A percentile compares a stretch with the other conserved stretches of the same genome.
Conservation (phyloP, 2,113 vertebrate genomes). For the Anolis sagrei region DNA sequence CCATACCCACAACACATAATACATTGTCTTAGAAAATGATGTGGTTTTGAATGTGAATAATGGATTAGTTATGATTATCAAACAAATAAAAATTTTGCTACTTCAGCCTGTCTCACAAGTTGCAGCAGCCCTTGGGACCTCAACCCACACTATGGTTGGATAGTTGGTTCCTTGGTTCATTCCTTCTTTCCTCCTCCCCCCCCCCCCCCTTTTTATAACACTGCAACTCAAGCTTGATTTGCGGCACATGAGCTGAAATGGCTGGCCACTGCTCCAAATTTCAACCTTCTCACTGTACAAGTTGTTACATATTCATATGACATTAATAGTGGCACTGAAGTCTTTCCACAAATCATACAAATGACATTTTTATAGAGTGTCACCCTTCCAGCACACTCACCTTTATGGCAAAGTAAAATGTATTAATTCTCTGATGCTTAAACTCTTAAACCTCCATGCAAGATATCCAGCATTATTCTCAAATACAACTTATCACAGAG, state of each 20-base stretch:
- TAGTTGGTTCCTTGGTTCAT: not conserved
- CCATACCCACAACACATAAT: not conserved
- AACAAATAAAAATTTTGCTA: not conserved
- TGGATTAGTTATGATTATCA: not conserved
- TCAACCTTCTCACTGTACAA: not conserved
- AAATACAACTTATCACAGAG: not conserved
- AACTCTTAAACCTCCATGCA: not conserved
- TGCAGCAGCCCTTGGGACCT: not conserved
- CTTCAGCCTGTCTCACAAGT: not conserved
- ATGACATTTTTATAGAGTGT: conserved; percentile 18
- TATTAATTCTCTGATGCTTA: conserved; percentile 16
- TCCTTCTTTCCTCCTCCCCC: not conserved
- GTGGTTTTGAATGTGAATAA: not conserved
- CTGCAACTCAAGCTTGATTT: not conserved
- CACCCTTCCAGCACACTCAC: conserved; percentile 8
- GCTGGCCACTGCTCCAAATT: not conserved
- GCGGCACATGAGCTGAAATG: not conserved
- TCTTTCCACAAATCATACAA: conserved; percentile 5
- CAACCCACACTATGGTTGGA: not conserved
- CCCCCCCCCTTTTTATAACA: not conserved
- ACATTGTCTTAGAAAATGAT: not conserved
- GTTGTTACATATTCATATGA: not conserved
- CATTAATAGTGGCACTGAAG: not conserved
- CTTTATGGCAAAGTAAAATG: conserved; percentile 16
- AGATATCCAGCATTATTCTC: not conserved